Evolutionary conservation across 2,113 vertebrate genomes (phyloP).

Genomic region (Melanocharis versteri): DNA sequence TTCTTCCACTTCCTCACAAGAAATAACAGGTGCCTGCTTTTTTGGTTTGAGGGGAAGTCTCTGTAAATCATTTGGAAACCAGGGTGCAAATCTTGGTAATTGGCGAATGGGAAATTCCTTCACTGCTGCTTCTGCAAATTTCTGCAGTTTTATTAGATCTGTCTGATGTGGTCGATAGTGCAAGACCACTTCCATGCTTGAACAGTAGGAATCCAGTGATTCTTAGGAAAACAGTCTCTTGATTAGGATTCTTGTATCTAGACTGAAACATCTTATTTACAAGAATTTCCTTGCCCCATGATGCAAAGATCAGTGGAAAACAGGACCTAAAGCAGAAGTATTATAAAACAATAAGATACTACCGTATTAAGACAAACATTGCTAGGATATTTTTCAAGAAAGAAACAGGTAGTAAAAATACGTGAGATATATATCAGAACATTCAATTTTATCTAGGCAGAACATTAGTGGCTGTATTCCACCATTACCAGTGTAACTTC

Average conservation of each 20-base stretch:
- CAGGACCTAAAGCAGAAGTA: conserved; percentile 77
- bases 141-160: conserved; percentile 55
- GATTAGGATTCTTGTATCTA: conserved; percentile 1
- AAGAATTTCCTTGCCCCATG: conserved; percentile 37
- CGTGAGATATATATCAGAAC: accelerated
- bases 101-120: conserved; percentile 74
- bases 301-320: conserved; percentile 50
- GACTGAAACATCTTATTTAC: conserved; percentile 42
- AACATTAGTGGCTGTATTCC: neutral
- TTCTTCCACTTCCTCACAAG: conserved; percentile 41
- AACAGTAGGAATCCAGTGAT: neutral
- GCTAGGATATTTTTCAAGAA: neutral
- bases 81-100: conserved; percentile 75
- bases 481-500: neutral
- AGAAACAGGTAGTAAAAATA: neutral
- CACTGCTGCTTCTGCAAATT: conserved; percentile 73
- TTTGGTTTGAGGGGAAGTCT: conserved; percentile 77
- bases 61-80: conserved; percentile 74
- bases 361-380: neutral
- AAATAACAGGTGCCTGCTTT: conserved; percentile 75
- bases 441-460: neutral
- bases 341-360: conserved; percentile 72
- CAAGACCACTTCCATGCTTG: conserved; percentile 81
- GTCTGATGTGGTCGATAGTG: conserved; percentile 70
- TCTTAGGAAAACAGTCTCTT: conserved; percentile 28